Percentiles rank a stretch among this genome's conserved stretches.
Conservation (phyloP, 2,888 invertebrate species). For the Drosophila leonis region DNA sequence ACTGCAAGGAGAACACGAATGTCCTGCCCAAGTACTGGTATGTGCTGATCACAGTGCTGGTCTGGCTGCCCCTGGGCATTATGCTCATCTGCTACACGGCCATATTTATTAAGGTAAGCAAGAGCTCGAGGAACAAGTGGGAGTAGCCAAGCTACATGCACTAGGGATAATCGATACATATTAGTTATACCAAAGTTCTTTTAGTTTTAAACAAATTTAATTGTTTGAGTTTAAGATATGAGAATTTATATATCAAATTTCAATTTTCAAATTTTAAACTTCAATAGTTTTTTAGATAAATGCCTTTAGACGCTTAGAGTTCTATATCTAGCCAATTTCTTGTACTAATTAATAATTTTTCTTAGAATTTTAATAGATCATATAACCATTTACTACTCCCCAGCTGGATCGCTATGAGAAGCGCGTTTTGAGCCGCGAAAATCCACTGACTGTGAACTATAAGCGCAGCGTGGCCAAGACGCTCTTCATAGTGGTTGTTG, state of each 20-base stretch:
- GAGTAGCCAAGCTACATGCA: no score
- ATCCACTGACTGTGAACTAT: slow-evolving; percentile 88
- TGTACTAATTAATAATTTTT: no score
- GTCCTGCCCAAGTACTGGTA: slow-evolving; percentile 92
- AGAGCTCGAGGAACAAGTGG: neutral
- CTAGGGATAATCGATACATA: neutral
- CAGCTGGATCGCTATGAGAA: slow-evolving; percentile 89
- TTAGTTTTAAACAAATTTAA: no score
- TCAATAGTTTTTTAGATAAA: no score
- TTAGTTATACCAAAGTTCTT: no score
- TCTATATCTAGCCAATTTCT: no score
- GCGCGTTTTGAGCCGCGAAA: slow-evolving; percentile 88
- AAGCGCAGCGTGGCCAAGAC: slow-evolving; percentile 90
- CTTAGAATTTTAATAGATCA: no score
- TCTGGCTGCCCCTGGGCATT: slow-evolving; percentile 91
- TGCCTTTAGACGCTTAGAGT: no score
- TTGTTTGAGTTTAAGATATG: no score
- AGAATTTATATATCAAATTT: no score
- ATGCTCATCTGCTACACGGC: slow-evolving; percentile 91
- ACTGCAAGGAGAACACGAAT: slow-evolving; percentile 89
- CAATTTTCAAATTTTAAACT: no score
- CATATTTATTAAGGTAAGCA: slow-evolving; percentile 89
- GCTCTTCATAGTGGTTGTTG: slow-evolving; percentile 89
- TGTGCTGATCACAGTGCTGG: slow-evolving; percentile 90
- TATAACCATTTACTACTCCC: slow-evolving; percentile 66